Evolutionary conservation across 2,797 vertebrate genomes (phyloP).

Genomic region (Takifugu ocellatus): DNA sequence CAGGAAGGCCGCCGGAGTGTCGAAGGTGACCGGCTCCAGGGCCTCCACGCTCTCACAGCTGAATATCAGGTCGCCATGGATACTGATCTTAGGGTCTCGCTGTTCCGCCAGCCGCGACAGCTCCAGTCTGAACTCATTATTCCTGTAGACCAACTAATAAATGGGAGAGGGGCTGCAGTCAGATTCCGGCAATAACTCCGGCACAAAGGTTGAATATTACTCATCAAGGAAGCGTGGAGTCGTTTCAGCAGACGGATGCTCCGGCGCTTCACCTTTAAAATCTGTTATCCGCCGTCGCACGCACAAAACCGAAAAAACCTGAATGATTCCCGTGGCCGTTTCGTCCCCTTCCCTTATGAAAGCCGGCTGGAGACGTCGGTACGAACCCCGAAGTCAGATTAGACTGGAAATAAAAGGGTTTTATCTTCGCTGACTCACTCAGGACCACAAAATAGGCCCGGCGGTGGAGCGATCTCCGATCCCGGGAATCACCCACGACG

Average conservation of each 20-base stretch:
- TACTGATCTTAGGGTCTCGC: constrained; percentile 84
- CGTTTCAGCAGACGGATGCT: too few relatives aligned
- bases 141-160: constrained; percentile 90
- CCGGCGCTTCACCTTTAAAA: not conserved
- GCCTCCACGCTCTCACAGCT: constrained; percentile 89
- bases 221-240: constrained; percentile 19
- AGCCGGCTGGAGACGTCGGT: too few relatives aligned
- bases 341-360: constrained; percentile 29
- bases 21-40: constrained; percentile 89
- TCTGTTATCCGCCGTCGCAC: too few relatives aligned
- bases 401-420: constrained; percentile 26
- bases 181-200: constrained; percentile 40
- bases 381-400: constrained; percentile 9
- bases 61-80: constrained; percentile 90
- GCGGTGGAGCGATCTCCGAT: constrained; percentile 28
- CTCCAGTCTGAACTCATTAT: constrained; percentile 94
- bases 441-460: constrained; percentile 6
- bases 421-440: constrained; percentile 34
- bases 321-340: not conserved
- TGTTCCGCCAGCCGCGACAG: constrained; percentile 89
- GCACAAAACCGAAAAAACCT: not conserved
- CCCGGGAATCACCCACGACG: constrained; percentile 1
- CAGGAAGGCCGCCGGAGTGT: constrained; percentile 81
- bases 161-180: constrained; percentile 43
- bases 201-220: constrained; percentile 42